Base-by-base conservation (phyloP, 2,113 vertebrate species). In the Entelurus aequoreus region DNA sequence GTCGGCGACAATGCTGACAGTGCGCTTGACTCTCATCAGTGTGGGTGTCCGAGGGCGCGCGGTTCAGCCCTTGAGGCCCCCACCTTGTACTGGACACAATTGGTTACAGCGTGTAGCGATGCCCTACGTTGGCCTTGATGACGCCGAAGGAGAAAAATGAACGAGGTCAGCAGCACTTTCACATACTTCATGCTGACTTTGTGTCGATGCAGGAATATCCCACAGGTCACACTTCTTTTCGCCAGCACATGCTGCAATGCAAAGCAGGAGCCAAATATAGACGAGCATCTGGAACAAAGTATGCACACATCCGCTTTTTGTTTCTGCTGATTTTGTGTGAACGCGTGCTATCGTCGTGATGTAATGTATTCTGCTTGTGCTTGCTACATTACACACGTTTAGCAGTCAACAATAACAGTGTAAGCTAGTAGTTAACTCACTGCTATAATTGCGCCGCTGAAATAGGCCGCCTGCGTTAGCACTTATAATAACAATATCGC, bases 91-190 rank as follows among this genome's bases (percentile, higher is more conserved):
- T 77, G 69, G 37, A 68, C 80, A 79, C 82, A 83, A 80, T 71
- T 74, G 77, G 72, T 76, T 70, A 66, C 66, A 36, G 75, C 28
- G 19, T 42, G 60, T 62, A 54, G 76, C 70, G 53, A 12, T 76
- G 82, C 64, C 60, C 66, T 73, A 54, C 48, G 46, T 73, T 77
- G 83, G 85, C 82, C 82, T 86, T 71, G 72, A 76, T 78, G 77
- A 60, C 74, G 56, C 66, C 54, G 66, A 72, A 65, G 72, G 63
- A 80, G 78, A 81, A 80, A 84, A 87, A 82, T 72, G 77, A 74
- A 77, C 72, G 54, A 82, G 84, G 84, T 87, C 87, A 87, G 86
- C 80, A 82, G 60, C 77, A 60, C 75, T 85, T 79, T 81, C 66
- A 79, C 74, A 76, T 79, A 74, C 76, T 76, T 79, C 76, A 69